These are phyloP conservation scores for Mus pahari DNA, from an alignment of 2,113 vertebrate species.

Conservation along the genomic window DNA sequence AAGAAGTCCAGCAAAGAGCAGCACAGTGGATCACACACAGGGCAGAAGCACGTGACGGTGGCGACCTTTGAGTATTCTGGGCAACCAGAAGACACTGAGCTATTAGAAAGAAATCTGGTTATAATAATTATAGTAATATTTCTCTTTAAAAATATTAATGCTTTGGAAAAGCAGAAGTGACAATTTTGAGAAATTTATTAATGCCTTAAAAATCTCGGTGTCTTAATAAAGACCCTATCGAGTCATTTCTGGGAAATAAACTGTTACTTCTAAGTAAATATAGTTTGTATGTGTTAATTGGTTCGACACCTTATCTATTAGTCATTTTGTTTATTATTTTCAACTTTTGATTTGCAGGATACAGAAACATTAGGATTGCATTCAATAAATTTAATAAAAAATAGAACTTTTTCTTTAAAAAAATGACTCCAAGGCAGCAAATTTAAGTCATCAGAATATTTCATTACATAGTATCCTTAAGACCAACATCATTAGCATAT, in stretches of 20 bases:
- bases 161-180: not conserved
- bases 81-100: not conserved
- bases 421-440: not conserved
- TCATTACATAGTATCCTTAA: not conserved
- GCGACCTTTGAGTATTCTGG: not conserved
- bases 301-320: conserved; percentile 4
- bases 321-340: conserved; percentile 4
- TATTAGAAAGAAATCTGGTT: not conserved
- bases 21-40: rapidly evolving
- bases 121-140: not conserved
- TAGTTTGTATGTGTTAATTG: conserved; percentile 41
- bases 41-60: not conserved
- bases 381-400: not conserved
- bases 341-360: conserved; percentile 22
- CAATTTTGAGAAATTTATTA: not conserved
- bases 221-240: not conserved
- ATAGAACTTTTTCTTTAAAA: not conserved
- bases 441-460: conserved; percentile 8
- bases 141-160: not conserved
- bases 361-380: not conserved
- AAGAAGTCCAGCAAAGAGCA: not conserved
- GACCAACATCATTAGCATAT: not conserved
- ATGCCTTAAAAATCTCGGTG: not conserved
- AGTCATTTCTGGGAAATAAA: conserved; percentile 14
- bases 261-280: conserved; percentile 2